Percentiles rank a stretch among this genome's conserved stretches.
Conservation (phyloP, 2,888 invertebrate genomes). For the Limnephilus lunatus region DNA sequence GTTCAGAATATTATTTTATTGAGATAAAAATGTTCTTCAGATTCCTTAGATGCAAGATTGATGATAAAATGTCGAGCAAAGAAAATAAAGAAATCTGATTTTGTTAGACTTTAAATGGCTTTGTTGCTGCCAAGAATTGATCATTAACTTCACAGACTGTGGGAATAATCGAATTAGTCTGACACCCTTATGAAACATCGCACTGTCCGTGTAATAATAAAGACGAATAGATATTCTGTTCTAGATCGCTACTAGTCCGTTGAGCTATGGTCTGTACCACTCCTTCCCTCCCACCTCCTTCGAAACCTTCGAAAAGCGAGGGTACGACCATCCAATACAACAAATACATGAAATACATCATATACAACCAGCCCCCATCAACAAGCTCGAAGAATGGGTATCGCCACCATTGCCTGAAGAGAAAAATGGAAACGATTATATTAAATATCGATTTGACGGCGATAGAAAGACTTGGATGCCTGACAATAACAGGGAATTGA, state of each 20-base stretch:
- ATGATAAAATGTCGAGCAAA: background rate
- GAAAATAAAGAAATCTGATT: background rate
- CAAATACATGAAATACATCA: conserved; percentile 68
- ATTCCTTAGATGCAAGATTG: background rate
- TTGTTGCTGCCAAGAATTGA: background rate
- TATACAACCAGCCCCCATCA: conserved; percentile 69
- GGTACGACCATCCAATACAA: conserved; percentile 69
- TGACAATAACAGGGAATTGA: conserved; percentile 52
- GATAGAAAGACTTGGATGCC: conserved; percentile 64
- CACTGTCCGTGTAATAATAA: conserved; percentile 59
- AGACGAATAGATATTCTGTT: conserved; percentile 73
- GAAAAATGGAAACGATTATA: conserved; percentile 69
- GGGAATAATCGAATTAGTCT: background rate
- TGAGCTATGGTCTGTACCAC: conserved; percentile 87
- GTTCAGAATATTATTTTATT: background rate
- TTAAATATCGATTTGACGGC: conserved; percentile 68
- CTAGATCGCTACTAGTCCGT: conserved; percentile 83
- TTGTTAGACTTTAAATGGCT: background rate
- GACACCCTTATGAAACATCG: background rate
- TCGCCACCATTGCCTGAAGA: conserved; percentile 21
- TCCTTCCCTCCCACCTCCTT: conserved; percentile 71
- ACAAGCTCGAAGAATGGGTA: conserved; percentile 36
- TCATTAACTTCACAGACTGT: background rate
- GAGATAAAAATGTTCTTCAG: background rate
- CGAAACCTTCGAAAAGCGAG: conserved; percentile 74